Evolutionary conservation across 2,888 invertebrate genomes (phyloP).

Genomic region (Bedellia somnulentella): DNA sequence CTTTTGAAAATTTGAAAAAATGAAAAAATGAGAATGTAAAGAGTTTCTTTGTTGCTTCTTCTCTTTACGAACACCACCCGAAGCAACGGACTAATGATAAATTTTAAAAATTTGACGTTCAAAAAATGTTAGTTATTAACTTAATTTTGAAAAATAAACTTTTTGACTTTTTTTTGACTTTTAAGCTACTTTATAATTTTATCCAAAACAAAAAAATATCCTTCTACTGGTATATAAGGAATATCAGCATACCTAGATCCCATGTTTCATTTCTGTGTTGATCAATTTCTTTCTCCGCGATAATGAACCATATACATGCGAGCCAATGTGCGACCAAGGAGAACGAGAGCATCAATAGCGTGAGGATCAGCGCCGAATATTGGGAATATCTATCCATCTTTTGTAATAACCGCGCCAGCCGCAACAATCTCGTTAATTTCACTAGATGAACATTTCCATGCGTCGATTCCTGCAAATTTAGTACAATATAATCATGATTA

Average conservation of each 20-base stretch:
- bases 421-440: slow-evolving; percentile 86
- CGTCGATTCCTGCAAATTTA: slow-evolving; percentile 69
- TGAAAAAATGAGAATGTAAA: too few species aligned
- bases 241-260: slow-evolving; percentile 82
- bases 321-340: slow-evolving; percentile 95
- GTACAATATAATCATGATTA: background rate
- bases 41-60: too few species aligned
- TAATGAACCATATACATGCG: slow-evolving; percentile 96
- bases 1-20: too few species aligned
- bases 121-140: too few species aligned
- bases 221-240: too few species aligned
- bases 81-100: too few species aligned
- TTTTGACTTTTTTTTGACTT: too few species aligned
- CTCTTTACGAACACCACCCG: too few species aligned
- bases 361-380: slow-evolving; percentile 92
- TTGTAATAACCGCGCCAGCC: slow-evolving; percentile 87
- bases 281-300: slow-evolving; percentile 89
- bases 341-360: slow-evolving; percentile 92
- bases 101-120: too few species aligned
- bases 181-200: too few species aligned
- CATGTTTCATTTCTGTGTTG: slow-evolving; percentile 69
- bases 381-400: slow-evolving; percentile 97
- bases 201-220: too few species aligned
- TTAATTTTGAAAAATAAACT: too few species aligned
- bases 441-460: slow-evolving; percentile 85